phyloP scores from a whole-genome alignment of 2,797 vertebrate genomes.

The Mionectes olivaceus region DNA sequence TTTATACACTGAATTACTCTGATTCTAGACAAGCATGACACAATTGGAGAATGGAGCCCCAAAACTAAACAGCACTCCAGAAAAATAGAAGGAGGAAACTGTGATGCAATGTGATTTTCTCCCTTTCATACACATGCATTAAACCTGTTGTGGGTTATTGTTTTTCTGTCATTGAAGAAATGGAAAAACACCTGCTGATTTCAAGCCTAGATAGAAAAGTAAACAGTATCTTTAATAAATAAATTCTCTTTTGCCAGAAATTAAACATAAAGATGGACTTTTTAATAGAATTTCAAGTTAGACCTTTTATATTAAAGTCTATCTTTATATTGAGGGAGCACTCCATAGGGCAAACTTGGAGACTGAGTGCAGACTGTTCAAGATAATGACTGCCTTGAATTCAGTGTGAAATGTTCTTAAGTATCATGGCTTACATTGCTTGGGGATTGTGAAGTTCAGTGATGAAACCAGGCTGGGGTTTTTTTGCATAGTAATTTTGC shows the following conservation, averaged over 20 bases:
- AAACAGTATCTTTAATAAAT: background rate
- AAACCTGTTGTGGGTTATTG: background rate
- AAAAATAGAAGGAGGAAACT: background rate
- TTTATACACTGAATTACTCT: background rate
- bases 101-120: background rate
- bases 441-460: background rate
- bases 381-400: background rate
- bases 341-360: background rate
- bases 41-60: background rate
- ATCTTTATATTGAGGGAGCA: background rate
- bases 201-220: background rate
- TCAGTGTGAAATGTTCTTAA: background rate
- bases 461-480: background rate
- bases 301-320: background rate
- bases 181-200: background rate
- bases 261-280: background rate
- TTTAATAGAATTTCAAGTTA: background rate
- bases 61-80: background rate
- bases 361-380: background rate
- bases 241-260: background rate
- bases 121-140: background rate
- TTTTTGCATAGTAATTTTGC: constrained; percentile 4
- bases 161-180: background rate
- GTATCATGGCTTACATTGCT: background rate
- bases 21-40: background rate